Base-by-base conservation (phyloP, 2,113 vertebrate genomes). In the Syngnathus floridae region DNA sequence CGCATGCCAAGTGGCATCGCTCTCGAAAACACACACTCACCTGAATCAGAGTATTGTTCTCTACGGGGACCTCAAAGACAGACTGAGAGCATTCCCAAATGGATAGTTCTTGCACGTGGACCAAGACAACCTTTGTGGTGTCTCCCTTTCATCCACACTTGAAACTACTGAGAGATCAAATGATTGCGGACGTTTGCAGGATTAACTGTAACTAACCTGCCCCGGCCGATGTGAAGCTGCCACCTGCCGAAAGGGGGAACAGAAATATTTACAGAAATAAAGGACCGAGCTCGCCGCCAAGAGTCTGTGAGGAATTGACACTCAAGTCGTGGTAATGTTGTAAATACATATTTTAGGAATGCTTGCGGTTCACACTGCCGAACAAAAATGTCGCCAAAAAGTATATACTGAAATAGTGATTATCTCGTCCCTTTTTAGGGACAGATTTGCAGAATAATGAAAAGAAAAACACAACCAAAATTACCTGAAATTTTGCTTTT, bases 21-120 rank as follows among this genome's bases (percentile, higher is more conserved):
- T 0, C 14, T 1, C 7, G 14, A 61, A 43, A 61, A 41, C n/a
- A 45, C 60, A 65, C 16, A 56, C 61, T 13, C 70, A 59, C 4
- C 43, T 74, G 67, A 82, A 66, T 76, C 80, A 74, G 81, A 80
- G 80, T 83, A 78, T 66, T 77, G 66, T 71, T 68, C 52, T 17
- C 58, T 36, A 16, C 8, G 4, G 22, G 62, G 69, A 74, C 43
- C 16, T 63, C 22, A 7, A n/a, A 7, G 69, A 70, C 54, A 2
- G 12, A 12, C 16, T 63, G 36, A 40, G 22, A 62, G 38, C 16
- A 21, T 1, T 8, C 49, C n/a, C 22, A 59, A 3, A 11, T 26
- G 73, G 14, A 19, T 1, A 67, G 81, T 77, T 67, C 63, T 40
- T 37, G 38, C 40, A 55, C 49, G 31, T 6, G 56, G 43, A 40